Percentiles rank a stretch among this genome's conserved stretches.
Conservation (phyloP, 2,888 invertebrate genomes). For the Phymatocera aterrima region DNA sequence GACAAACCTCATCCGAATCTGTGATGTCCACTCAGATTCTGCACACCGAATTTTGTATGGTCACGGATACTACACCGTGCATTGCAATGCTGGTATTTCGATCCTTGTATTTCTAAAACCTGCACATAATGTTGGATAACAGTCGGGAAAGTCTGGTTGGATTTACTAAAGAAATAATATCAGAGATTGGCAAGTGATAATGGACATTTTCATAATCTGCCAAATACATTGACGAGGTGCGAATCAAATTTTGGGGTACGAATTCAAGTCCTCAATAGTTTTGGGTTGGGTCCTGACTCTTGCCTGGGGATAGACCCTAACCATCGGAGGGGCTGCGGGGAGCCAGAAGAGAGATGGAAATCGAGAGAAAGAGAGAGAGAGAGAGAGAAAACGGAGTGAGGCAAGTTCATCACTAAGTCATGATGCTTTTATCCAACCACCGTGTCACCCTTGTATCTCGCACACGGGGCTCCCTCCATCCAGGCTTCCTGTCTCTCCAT, state of each 20-base stretch:
- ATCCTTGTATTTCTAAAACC: no score
- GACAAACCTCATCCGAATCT: background rate
- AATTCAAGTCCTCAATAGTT: constrained; percentile 17
- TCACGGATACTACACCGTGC: no score
- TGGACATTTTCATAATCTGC: background rate
- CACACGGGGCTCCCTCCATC: constrained; percentile 51
- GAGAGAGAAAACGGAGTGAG: constrained; percentile 51
- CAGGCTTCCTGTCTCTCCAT: constrained; percentile 19
- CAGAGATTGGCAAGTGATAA: no score
- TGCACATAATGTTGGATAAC: no score
- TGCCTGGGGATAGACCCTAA: constrained; percentile 37
- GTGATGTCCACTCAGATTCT: no score
- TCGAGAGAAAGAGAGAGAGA: constrained; percentile 44
- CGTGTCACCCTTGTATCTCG: constrained; percentile 62
- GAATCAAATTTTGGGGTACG: constrained; percentile 13
- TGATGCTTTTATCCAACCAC: constrained; percentile 70
- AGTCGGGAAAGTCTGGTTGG: no score
- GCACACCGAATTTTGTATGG: no score
- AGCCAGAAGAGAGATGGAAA: constrained; percentile 44
- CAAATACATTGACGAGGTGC: background rate
- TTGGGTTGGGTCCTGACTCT: constrained; percentile 50
- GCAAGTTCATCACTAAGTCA: constrained; percentile 71
- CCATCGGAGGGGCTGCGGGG: constrained; percentile 44
- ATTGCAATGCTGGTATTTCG: no score
- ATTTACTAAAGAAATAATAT: no score